A percentile compares a stretch with the other conserved stretches of the same genome.
These are phyloP conservation scores for Argyra leucocephala DNA, from an alignment of 2,888 invertebrate species.

Conservation along the genomic window DNA sequence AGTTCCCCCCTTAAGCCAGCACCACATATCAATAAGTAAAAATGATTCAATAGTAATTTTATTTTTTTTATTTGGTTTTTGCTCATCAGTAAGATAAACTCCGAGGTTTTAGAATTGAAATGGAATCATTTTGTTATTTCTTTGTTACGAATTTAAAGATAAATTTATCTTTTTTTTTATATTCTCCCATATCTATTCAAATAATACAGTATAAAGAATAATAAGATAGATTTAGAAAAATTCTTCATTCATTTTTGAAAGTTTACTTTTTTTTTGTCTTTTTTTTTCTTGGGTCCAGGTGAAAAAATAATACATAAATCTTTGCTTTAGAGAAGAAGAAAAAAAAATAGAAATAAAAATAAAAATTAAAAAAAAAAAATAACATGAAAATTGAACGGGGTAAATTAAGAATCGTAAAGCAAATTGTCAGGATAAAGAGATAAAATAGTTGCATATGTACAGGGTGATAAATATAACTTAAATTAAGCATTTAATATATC, in stretches of 20 bases:
- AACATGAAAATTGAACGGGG: too few species aligned
- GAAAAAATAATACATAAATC: background rate
- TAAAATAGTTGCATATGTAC: too few species aligned
- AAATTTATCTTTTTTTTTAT: background rate
- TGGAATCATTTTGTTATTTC: background rate
- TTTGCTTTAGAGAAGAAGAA: background rate
- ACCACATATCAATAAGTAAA: background rate
- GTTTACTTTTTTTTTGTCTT: background rate
- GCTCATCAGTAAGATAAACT: background rate
- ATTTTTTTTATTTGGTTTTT: background rate
- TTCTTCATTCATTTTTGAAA: constrained; percentile 4
- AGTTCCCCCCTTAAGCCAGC: too few species aligned
- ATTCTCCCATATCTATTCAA: background rate
- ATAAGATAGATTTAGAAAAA: constrained; percentile 4
- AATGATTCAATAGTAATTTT: background rate
- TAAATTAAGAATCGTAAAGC: background rate
- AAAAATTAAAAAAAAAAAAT: too few species aligned
- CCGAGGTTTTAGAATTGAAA: background rate
- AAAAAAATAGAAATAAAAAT: background rate
- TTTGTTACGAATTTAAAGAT: background rate
- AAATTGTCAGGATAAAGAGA: too few species aligned
- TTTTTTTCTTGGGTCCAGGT: background rate
- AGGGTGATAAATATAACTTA: too few species aligned
- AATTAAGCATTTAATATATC: too few species aligned
- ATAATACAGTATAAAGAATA: background rate